phyloP scores from a whole-genome alignment of 1,140 invertebrate species.

The Callitettix versicolor region DNA sequence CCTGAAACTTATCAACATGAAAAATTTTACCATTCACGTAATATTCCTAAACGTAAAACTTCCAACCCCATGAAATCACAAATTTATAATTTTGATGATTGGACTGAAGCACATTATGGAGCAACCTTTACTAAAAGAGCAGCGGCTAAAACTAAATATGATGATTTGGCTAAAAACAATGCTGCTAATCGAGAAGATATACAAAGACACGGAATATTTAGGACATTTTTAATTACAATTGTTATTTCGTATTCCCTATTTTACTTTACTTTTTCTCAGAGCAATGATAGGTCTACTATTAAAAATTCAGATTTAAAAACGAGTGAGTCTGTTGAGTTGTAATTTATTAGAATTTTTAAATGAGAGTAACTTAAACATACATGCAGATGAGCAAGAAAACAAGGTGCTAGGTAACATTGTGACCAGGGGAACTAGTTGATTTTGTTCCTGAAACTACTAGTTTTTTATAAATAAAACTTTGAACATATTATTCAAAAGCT shows the following conservation, averaged over 20 bases:
- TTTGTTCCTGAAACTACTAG: too few relatives aligned
- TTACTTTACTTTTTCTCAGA: too few relatives aligned
- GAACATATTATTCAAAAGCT: too few relatives aligned
- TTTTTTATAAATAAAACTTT: too few relatives aligned
- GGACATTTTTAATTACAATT: background rate
- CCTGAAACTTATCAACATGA: background rate
- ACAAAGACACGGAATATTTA: background rate
- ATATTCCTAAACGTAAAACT: conserved; percentile 2
- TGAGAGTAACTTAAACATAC: too few relatives aligned
- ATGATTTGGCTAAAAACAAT: background rate
- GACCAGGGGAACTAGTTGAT: too few relatives aligned
- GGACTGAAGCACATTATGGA: conserved; percentile 23
- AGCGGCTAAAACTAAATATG: conserved; percentile 6
- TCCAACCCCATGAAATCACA: background rate
- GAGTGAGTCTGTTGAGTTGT: too few relatives aligned
- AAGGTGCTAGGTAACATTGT: too few relatives aligned
- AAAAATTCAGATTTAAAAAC: too few relatives aligned
- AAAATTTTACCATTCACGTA: background rate
- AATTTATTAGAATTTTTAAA: too few relatives aligned
- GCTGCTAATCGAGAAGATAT: background rate
- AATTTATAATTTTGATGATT: conserved; percentile 24
- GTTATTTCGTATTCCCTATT: background rate
- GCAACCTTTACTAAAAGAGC: conserved; percentile 2
- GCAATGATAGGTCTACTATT: too few relatives aligned
- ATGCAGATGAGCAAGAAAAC: too few relatives aligned